Conservation (phyloP, 2,888 invertebrate genomes). For the Seira sanloemensis region DNA sequence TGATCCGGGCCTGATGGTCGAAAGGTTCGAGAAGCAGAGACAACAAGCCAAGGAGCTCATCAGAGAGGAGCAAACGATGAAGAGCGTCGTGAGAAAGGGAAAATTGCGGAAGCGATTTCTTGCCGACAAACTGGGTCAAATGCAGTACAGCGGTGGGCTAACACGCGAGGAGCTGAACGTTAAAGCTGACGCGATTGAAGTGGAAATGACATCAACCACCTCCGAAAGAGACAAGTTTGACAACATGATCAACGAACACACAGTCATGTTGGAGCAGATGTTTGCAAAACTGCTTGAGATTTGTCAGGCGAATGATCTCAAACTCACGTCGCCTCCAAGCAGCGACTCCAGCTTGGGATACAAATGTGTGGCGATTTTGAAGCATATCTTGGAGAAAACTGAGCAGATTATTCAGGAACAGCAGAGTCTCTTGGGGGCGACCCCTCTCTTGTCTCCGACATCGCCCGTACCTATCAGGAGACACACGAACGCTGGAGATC, state of each 20-base stretch:
- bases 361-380: constrained; percentile 49
- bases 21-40: constrained; percentile 69
- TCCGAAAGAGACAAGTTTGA: constrained; percentile 48
- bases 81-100: constrained; percentile 68
- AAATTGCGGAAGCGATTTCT: constrained; percentile 71
- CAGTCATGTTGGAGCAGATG: constrained; percentile 68
- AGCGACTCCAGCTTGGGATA: constrained; percentile 45
- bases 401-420: constrained; percentile 63
- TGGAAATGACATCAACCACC: constrained; percentile 59
- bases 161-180: constrained; percentile 68
- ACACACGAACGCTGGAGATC: background rate
- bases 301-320: constrained; percentile 64
- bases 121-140: constrained; percentile 68
- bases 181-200: constrained; percentile 49
- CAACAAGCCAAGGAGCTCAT: constrained; percentile 66
- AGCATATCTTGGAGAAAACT: constrained; percentile 55
- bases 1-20: constrained; percentile 67
- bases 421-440: background rate
- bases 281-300: constrained; percentile 67
- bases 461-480: background rate
- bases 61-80: constrained; percentile 63
- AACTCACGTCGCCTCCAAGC: background rate
- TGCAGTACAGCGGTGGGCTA: constrained; percentile 71
- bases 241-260: constrained; percentile 62
- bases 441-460: constrained; percentile 36